Conservation (phyloP, 1,140 invertebrate species). For the Drosophila subpulchrella region DNA sequence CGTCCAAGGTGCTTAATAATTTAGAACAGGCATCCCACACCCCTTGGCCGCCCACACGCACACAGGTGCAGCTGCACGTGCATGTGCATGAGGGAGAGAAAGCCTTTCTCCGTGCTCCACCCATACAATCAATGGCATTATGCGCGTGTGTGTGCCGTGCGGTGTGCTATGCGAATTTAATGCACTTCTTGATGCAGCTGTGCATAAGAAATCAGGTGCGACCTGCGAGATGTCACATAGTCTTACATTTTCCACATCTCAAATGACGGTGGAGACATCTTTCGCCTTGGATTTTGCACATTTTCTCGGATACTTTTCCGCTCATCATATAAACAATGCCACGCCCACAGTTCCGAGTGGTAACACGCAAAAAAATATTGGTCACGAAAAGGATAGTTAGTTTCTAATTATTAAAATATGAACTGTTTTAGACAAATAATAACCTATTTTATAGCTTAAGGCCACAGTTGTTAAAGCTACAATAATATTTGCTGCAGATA, state of each 20-base stretch:
- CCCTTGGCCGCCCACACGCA: neutral
- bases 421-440: no score
- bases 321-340: slow-evolving; percentile 51
- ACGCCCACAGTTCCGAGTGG: slow-evolving; percentile 30
- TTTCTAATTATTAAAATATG: no score
- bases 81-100: slow-evolving; percentile 24
- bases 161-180: slow-evolving; percentile 61
- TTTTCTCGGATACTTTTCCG: slow-evolving; percentile 17
- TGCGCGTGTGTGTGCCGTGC: slow-evolving; percentile 10
- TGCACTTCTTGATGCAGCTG: slow-evolving; percentile 64
- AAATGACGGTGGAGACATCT: slow-evolving; percentile 6
- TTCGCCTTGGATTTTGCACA: slow-evolving; percentile 51
- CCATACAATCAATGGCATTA: slow-evolving; percentile 43
- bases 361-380: neutral
- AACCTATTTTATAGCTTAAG: no score
- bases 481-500: no score
- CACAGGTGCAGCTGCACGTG: slow-evolving; percentile 7
- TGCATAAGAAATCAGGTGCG: slow-evolving; percentile 67
- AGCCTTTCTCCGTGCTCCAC: slow-evolving; percentile 5
- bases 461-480: no score
- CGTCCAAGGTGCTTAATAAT: slow-evolving; percentile 71
- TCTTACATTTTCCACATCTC: slow-evolving; percentile 46
- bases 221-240: slow-evolving; percentile 26
- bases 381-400: no score
- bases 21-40: slow-evolving; percentile 23